Percentiles rank a stretch among this genome's conserved stretches.
phyloP scores from a whole-genome alignment of 2,888 invertebrate species.

The Agonopterix heracliana region DNA sequence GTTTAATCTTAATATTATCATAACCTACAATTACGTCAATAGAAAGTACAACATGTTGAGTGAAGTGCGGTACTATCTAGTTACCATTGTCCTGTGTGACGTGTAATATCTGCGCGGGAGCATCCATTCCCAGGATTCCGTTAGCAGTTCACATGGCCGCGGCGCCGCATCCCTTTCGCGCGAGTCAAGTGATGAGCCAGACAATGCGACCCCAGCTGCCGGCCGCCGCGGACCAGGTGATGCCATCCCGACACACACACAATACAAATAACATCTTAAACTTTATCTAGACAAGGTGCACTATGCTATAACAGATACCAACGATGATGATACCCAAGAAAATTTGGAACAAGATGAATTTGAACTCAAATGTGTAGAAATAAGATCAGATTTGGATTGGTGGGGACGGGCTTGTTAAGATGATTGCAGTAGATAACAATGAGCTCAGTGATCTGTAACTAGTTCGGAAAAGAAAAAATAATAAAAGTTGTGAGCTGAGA shows the following conservation, averaged over 20 bases:
- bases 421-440: conserved; percentile 61
- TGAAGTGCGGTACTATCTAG: conserved; percentile 28
- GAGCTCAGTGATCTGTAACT: conserved; percentile 64
- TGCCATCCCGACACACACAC: conserved; percentile 20
- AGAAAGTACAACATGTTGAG: no score
- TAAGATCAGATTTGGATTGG: conserved; percentile 35
- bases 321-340: conserved; percentile 30
- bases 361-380: conserved; percentile 31
- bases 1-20: neutral
- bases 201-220: conserved; percentile 58
- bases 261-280: conserved; percentile 27
- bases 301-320: conserved; percentile 5
- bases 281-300: conserved; percentile 6
- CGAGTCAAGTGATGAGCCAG: conserved; percentile 67
- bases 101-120: conserved; percentile 45
- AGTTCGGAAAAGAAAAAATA: conserved; percentile 56
- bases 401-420: conserved; percentile 27
- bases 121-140: conserved; percentile 57
- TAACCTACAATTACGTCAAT: neutral
- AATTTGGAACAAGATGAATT: conserved; percentile 30
- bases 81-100: conserved; percentile 46
- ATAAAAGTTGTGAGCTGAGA: conserved; percentile 21
- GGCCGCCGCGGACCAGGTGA: conserved; percentile 58
- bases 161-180: conserved; percentile 66
- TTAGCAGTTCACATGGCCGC: conserved; percentile 55